Percentiles rank a stretch among this genome's conserved stretches.
phyloP scores from a whole-genome alignment of 64 coral and sea anemone species.

The Exaiptasia diaphana region DNA sequence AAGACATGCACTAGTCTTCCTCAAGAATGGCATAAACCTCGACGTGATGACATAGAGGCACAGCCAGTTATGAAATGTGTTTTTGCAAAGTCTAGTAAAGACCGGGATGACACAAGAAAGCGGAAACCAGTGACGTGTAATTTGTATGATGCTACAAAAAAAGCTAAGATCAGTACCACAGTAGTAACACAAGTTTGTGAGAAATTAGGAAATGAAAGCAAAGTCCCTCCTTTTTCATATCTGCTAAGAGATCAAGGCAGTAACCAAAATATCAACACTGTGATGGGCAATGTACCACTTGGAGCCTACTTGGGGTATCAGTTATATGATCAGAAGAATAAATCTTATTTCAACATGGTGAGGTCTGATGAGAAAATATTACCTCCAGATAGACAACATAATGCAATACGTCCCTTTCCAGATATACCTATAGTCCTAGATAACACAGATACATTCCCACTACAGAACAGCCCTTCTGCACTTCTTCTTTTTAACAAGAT shows the following conservation, averaged over 20 bases:
- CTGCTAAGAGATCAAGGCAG: slow-evolving; percentile 49
- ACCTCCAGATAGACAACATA: too few relatives aligned
- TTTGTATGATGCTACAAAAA: slow-evolving; percentile 62
- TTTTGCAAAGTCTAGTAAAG: slow-evolving; percentile 26
- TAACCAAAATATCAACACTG: slow-evolving; percentile 41
- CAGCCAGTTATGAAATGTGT: slow-evolving; percentile 56
- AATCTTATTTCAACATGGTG: background rate
- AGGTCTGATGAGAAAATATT: background rate
- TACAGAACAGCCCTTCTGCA: too few relatives aligned
- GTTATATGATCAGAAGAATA: slow-evolving; percentile 26
- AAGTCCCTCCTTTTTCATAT: slow-evolving; percentile 57
- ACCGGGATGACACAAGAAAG: slow-evolving; percentile 44
- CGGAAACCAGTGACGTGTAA: slow-evolving; percentile 39
- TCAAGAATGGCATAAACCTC: slow-evolving; percentile 19
- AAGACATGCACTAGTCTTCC: slow-evolving; percentile 49
- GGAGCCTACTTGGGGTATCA: slow-evolving; percentile 37
- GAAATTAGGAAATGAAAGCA: slow-evolving; percentile 3
- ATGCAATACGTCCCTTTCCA: too few relatives aligned
- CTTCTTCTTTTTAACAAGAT: too few relatives aligned
- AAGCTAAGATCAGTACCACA: too few relatives aligned
- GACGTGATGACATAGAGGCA: slow-evolving; percentile 7
- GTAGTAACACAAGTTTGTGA: too few relatives aligned
- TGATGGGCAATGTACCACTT: slow-evolving; percentile 35
- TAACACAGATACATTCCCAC: too few relatives aligned
- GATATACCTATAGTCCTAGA: too few relatives aligned